These are phyloP conservation scores for Lithophane ornitopus DNA, from an alignment of 2,888 invertebrate genomes.

Conservation along the genomic window DNA sequence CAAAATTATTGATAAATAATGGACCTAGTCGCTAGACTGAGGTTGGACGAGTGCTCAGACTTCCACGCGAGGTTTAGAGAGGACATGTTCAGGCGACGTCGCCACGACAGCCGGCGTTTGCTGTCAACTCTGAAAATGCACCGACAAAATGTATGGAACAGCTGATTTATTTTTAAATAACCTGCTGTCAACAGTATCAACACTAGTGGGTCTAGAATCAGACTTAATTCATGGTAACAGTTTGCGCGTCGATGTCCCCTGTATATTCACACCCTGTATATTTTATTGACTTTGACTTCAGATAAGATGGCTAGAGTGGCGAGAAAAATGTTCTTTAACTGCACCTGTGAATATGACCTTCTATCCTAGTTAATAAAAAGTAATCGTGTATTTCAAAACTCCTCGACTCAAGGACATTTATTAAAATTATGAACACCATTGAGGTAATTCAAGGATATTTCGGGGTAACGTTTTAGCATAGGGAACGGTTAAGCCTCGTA, in stretches of 20 bases:
- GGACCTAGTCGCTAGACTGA: constrained; percentile 77
- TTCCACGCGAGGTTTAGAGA: constrained; percentile 65
- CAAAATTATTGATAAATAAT: constrained; percentile 29
- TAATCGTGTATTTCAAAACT: background rate
- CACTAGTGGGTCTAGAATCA: background rate
- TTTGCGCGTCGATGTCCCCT: background rate
- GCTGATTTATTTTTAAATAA: background rate
- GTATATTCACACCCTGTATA: background rate
- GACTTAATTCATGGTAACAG: background rate
- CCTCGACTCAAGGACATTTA: background rate
- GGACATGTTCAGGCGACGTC: constrained; percentile 72
- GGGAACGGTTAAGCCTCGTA: background rate
- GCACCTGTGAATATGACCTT: background rate
- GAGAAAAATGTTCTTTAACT: background rate
- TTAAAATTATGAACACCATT: background rate
- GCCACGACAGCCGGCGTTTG: constrained; percentile 74
- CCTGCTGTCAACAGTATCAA: background rate
- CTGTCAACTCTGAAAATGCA: constrained; percentile 54
- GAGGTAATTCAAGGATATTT: background rate
- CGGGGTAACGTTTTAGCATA: background rate
- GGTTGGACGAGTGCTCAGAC: constrained; percentile 72
- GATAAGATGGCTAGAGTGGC: too few relatives aligned
- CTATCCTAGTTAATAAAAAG: background rate
- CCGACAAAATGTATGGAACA: background rate
- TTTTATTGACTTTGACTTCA: background rate